Evolutionary conservation across 2,797 vertebrate genomes (phyloP), one percentile per base, ranked within the genome.

Genomic region (Pelochelys cantorii): DNA sequence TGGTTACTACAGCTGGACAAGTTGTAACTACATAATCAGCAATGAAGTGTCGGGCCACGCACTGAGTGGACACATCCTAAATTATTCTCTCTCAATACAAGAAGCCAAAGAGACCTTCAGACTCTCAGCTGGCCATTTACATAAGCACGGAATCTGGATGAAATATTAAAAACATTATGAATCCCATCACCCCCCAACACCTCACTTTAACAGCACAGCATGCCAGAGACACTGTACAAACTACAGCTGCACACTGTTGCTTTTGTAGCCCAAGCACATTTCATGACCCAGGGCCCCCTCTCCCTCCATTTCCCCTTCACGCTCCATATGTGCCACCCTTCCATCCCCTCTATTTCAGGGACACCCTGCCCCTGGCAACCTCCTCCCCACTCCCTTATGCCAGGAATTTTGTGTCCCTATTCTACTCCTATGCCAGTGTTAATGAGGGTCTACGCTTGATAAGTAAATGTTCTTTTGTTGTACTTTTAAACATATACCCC

Each of bases 11-110:
- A 10, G 6, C 27, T 29, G 75, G 57, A 48, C 12, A 7, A 37
- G 68, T 23, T 37, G n/a, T 20, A 5, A 0, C 31, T 7, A 81
- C 62, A 0, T 54, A 0, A 17, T 0, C 55, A 77, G 80, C 6
- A 0, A 57, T 48, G 12, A 37, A 22, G 20, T 71, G 68, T 34
- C n/a, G 37, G n/a, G 20, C n/a, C 37, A 71, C 37, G 10, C 34
- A 37, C 10, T 37, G 68, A 37, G 34, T 37, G 18, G 20, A 37
- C 34, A 18, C 15, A 34, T 34, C 62, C 65, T 71, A 71, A 71
- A 71, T 20, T 71, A 71, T 34, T 20, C 18, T 71, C 9, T 15
- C 15, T 34, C 2, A 23, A 34, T 12, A 56, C 23, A 52, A 57
- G 17, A 13, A 23, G 37, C 65, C 31, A 79, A 80, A 84, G 48